A percentile compares a stretch with the other conserved stretches of the same genome.
Conservation (phyloP, 1,140 invertebrate species). For the Drosophila ananassae region DNA sequence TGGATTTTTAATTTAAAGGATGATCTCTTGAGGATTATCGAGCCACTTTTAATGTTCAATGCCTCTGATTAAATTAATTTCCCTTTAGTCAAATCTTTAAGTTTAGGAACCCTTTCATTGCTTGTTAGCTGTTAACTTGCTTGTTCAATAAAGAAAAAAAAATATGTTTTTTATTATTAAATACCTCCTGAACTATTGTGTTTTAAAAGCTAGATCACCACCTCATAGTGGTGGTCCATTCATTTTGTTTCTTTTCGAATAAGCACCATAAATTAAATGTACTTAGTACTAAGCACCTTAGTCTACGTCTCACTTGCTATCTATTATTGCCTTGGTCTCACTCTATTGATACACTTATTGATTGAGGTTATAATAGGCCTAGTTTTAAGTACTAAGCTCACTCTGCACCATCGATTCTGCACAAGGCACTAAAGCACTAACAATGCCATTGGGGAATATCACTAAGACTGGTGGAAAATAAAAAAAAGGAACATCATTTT, state of each 20-base stretch:
- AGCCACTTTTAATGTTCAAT: too few relatives aligned
- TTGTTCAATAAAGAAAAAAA: constrained; percentile 38
- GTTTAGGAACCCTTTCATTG: constrained; percentile 11
- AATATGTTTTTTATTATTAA: constrained; percentile 54
- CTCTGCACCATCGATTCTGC: constrained; percentile 25
- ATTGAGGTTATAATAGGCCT: constrained; percentile 61
- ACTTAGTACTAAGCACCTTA: constrained; percentile 71
- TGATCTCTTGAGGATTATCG: too few relatives aligned
- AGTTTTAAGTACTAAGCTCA: constrained; percentile 65
- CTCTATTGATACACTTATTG: constrained; percentile 9
- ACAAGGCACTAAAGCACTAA: constrained; percentile 10
- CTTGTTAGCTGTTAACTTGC: constrained; percentile 73
- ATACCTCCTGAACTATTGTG: constrained; percentile 46
- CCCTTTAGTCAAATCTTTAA: too few relatives aligned
- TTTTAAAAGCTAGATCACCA: constrained; percentile 43
- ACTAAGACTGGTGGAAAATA: constrained; percentile 6
- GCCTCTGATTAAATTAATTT: too few relatives aligned
- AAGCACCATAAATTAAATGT: constrained; percentile 71
- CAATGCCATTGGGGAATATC: constrained; percentile 3
- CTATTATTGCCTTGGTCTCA: background rate
- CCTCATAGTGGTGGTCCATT: constrained; percentile 33
- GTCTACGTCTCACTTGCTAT: constrained; percentile 51
- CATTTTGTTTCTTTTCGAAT: constrained; percentile 57
- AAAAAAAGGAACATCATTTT: too few relatives aligned
- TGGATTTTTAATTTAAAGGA: too few relatives aligned